Evolutionary conservation across 2,888 invertebrate genomes (phyloP), one percentile per base, ranked within the genome.

Genomic region (Eudasyphora cyanicolor): DNA sequence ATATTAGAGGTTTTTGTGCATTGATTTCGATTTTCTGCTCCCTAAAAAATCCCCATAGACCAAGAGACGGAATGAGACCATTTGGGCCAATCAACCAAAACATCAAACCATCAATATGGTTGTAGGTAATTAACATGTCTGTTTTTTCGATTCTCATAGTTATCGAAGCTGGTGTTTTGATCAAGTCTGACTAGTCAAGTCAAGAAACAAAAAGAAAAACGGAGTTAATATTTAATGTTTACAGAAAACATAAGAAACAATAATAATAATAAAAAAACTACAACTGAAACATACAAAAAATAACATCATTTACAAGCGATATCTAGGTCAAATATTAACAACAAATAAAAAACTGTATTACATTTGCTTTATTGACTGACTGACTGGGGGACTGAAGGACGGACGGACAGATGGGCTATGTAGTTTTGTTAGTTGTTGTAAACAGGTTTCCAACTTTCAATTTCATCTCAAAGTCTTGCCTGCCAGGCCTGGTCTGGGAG

Each of bases 381-480:
- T 45, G 32, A 32, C 32, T 32, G 8, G n/a, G n/a, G n/a, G n/a
- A 49, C 19, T 49, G 19, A 49, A 49, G 3, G 45, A 45, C 45
- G 45, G n/a, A 4, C 14, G n/a, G 12, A 45, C n/a, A n/a, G n/a
- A n/a, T n/a, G n/a, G n/a, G 67, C 57, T 69, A n/a, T 21, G 12
- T 77, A 60, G 57, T 42, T 71, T 71, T 21, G 32, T 21, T 4
- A 7, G 2, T 29, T 10, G 62, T 17, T 45, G 14, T n/a, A 81
- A 81, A 81, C 84, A 1, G 60, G 81, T 73, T 84, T 84, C 62
- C 60, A 84, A 84, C 76, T 84, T 84, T 80, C 80, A 80, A 74
- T 83, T 83, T 83, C 75, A 73, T 78, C 76, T 79, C 77, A 21
- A 70, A 80, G 75, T 35, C 62, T n/a, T n/a, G n/a, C n/a, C n/a